phyloP scores from a whole-genome alignment of 1,140 invertebrate species.

The Zaprionus capensis region DNA sequence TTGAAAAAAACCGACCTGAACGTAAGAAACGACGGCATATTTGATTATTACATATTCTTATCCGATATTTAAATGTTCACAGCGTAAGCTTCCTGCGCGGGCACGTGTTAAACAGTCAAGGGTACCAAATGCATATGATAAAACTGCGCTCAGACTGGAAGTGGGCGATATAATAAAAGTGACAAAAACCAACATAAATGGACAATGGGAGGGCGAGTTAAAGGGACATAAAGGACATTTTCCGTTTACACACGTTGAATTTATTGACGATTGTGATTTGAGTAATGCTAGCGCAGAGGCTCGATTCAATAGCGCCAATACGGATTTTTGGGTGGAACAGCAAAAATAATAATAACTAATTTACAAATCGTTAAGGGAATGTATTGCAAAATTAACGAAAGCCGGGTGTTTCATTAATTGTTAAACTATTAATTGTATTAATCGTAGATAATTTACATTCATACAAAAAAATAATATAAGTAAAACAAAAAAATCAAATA shows the following conservation, averaged over 20 bases:
- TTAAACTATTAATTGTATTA: conserved; percentile 54
- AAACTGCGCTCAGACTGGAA: conserved; percentile 97
- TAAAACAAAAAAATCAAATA: conserved; percentile 24
- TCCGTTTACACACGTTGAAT: conserved; percentile 98
- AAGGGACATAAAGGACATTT: conserved; percentile 97
- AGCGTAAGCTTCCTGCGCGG: conserved; percentile 94
- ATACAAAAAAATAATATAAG: not conserved
- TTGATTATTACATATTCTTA: not conserved
- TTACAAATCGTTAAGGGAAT: conserved; percentile 28
- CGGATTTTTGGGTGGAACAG: conserved; percentile 67
- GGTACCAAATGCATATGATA: conserved; percentile 98
- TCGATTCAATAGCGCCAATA: conserved; percentile 45
- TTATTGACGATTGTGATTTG: conserved; percentile 90
- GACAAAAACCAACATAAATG: conserved; percentile 98
- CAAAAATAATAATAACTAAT: conserved; percentile 22
- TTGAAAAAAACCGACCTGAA: conserved; percentile 81
- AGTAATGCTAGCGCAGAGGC: conserved; percentile 44
- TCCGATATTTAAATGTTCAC: conserved; percentile 54
- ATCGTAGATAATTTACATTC: conserved; percentile 25
- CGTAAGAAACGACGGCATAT: conserved; percentile 45
- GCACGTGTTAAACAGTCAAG: conserved; percentile 96
- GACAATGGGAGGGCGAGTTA: conserved; percentile 98
- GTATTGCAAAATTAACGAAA: conserved; percentile 41
- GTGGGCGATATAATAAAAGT: conserved; percentile 97
- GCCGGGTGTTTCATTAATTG: conserved; percentile 51